Evolutionary conservation across 2,113 vertebrate species (phyloP), one percentile per base, ranked within the genome.

Genomic region (Cariama cristata): DNA sequence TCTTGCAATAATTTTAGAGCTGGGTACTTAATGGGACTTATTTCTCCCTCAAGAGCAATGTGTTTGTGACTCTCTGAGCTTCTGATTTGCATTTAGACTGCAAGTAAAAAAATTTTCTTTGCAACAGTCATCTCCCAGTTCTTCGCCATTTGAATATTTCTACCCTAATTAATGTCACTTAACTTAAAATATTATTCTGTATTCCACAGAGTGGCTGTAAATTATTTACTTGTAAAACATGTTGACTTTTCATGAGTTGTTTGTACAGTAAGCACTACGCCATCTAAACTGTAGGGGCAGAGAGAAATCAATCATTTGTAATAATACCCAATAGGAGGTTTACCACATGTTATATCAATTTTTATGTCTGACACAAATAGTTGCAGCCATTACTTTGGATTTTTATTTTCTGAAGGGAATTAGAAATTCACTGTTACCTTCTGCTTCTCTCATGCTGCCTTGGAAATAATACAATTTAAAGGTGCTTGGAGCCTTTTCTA

Each of bases 161-260:
- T 71, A n/a, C 86, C 92, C 92, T 98, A 97, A 98, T 98, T 97
- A 97, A 92, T 93, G 97, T 98, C 97, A 98, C 95, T 97, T 97
- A 97, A 85, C 18, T 42, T 97, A 93, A 98, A 97, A 97, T 97
- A 98, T 96, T 85, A 68, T 86, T 85, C 92, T 11, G 15, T 75
- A 81, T 92, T 91, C 84, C 52, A 7, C 95, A 93, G 94, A 96
- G 90, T 67, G 69, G 90, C 88, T 95, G 93, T 97, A 97, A 97
- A 97, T 98, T 97, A 97, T 97, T 97, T 97, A 96, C 97, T 97
- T 94, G 96, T 97, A 97, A 97, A 98, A 93, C 95, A 97, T 97
- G 97, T 97, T 97, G 97, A 97, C 97, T 98, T 97, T 97, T 97
- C 96, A 56, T 49, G 96, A 93, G 92, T 93, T 98, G 97, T 98